These are phyloP conservation scores for Macrotrachela quadricornifera DNA, from an alignment of 1,140 invertebrate species.

Conservation along the genomic window DNA sequence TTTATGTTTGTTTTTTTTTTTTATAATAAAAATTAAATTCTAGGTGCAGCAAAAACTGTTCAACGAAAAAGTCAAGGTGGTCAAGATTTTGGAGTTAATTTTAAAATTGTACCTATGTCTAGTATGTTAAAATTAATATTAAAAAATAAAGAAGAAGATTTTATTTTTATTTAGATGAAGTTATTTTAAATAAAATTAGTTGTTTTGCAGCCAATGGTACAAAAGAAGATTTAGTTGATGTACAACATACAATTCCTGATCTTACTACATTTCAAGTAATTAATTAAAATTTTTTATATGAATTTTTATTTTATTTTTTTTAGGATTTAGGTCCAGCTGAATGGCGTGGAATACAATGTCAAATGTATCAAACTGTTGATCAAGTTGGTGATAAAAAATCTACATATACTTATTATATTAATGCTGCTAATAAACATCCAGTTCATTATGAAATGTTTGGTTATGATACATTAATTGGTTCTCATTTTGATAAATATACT, in stretches of 20 bases:
- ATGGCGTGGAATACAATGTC: slow-evolving; percentile 20
- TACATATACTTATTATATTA: slow-evolving; percentile 48
- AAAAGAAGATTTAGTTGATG: slow-evolving; percentile 35
- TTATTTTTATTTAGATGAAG: slow-evolving; percentile 1
- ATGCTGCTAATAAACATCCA: slow-evolving; percentile 31
- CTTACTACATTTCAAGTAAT: slow-evolving; percentile 42
- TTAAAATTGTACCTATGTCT: slow-evolving; percentile 67
- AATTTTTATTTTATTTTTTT: slow-evolving; percentile 6
- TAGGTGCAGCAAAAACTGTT: not conserved
- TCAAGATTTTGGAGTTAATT: slow-evolving; percentile 45
- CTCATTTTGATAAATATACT: slow-evolving; percentile 86
- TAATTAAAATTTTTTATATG: not conserved
- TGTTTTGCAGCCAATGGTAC: slow-evolving; percentile 69
- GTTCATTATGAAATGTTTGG: slow-evolving; percentile 74
- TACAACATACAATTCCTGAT: slow-evolving; percentile 62
- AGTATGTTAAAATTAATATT: slow-evolving; percentile 37
- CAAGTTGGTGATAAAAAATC: slow-evolving; percentile 53
- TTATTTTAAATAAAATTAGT: slow-evolving; percentile 42
- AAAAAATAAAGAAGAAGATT: too few relatives aligned
- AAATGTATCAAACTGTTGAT: slow-evolving; percentile 50
- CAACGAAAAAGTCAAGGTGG: slow-evolving; percentile 36
- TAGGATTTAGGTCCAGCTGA: slow-evolving; percentile 10
- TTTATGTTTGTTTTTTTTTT: not conserved
- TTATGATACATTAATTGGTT: slow-evolving; percentile 67
- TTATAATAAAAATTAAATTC: not conserved